Percentiles rank a stretch among this genome's conserved stretches.
Evolutionary conservation across 2,888 invertebrate genomes (phyloP).

Genomic region (Cremastinae sp.): DNA sequence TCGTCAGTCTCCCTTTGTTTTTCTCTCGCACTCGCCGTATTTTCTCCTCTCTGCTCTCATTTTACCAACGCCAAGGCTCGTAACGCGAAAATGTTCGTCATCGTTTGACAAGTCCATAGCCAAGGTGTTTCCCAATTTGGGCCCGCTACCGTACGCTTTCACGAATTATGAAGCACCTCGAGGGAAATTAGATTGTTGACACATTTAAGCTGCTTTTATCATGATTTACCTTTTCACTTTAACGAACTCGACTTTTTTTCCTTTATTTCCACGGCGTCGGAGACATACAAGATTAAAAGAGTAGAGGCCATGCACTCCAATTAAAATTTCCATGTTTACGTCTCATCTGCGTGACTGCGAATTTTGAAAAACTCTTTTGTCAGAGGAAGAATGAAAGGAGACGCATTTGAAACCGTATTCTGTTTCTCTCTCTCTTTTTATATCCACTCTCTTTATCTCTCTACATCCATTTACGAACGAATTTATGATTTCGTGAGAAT

Average conservation of each 20-base stretch:
- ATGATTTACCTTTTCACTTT: background rate
- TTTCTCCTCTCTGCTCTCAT: background rate
- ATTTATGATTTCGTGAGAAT: slow-evolving; percentile 3
- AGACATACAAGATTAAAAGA: too few relatives aligned
- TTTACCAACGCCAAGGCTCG: background rate
- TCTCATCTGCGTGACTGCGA: too few relatives aligned
- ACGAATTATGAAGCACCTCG: background rate
- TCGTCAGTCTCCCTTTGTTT: slow-evolving; percentile 42
- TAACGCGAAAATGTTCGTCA: too few relatives aligned
- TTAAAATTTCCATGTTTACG: too few relatives aligned
- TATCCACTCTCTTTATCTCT: background rate
- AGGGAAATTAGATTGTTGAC: slow-evolving; percentile 2
- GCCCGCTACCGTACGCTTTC: background rate
- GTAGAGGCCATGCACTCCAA: too few relatives aligned
- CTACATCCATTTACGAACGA: background rate
- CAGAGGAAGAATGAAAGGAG: too few relatives aligned
- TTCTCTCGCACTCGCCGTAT: background rate
- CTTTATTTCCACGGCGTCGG: too few relatives aligned
- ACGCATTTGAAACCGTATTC: too few relatives aligned
- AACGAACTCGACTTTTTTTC: too few relatives aligned
- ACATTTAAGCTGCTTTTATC: background rate
- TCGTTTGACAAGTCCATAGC: background rate
- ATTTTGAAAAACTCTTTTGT: too few relatives aligned
- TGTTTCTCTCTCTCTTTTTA: background rate
- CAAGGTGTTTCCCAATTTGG: background rate